Conservation (phyloP, 2,888 invertebrate species). For the Ormia ochracea region DNA sequence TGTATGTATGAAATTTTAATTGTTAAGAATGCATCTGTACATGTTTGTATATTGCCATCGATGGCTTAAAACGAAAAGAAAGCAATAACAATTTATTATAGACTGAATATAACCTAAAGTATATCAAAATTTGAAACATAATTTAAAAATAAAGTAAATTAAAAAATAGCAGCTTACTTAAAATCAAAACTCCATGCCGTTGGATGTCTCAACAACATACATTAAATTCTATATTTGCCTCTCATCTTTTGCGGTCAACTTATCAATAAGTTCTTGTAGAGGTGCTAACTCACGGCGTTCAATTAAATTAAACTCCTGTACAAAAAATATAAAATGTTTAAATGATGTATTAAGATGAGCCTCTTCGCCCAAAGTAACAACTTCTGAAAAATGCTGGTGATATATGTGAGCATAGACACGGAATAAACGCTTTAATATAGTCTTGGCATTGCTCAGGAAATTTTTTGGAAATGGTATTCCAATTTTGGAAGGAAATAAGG, state of each 20-base stretch:
- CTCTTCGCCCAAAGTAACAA: slow-evolving; percentile 97
- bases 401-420: slow-evolving; percentile 99
- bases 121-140: slow-evolving; percentile 13
- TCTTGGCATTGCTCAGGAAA: slow-evolving; percentile 97
- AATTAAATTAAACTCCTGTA: slow-evolving; percentile 97
- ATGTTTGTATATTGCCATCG: slow-evolving; percentile 29
- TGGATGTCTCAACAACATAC: slow-evolving; percentile 31
- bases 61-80: slow-evolving; percentile 40
- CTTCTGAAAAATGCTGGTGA: slow-evolving; percentile 99
- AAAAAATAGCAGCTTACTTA: slow-evolving; percentile 39
- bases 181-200: slow-evolving; percentile 64
- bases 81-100: not conserved
- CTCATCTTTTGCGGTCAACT: slow-evolving; percentile 92
- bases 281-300: slow-evolving; percentile 97
- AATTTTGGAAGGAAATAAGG: slow-evolving; percentile 98
- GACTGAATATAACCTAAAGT: not conserved
- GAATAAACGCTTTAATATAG: slow-evolving; percentile 97
- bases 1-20: slow-evolving; percentile 30
- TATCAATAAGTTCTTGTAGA: slow-evolving; percentile 97
- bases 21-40: slow-evolving; percentile 47
- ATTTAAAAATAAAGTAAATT: slow-evolving; percentile 1
- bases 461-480: slow-evolving; percentile 99
- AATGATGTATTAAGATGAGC: slow-evolving; percentile 99
- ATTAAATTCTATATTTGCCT: slow-evolving; percentile 81
- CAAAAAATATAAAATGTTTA: slow-evolving; percentile 97